A percentile compares a stretch with the other conserved stretches of the same genome.
Evolutionary conservation across 2,113 vertebrate species (phyloP).

Genomic region (Thamnophis sirtalis): DNA sequence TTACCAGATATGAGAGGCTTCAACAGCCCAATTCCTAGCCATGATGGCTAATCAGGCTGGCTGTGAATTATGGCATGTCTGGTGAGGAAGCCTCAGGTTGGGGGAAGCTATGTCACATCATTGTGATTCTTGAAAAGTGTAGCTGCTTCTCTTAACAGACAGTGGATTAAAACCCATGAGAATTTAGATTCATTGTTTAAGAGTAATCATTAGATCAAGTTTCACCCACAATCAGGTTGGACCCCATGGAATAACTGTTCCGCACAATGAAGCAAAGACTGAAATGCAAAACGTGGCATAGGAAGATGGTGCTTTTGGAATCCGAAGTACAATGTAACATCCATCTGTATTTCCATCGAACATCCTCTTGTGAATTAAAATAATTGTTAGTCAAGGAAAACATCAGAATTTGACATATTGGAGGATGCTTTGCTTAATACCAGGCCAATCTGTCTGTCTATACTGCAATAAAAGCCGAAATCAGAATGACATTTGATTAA

Average conservation of each 20-base stretch:
- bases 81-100: background rate
- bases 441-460: constrained; percentile 5
- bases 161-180: background rate
- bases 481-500: constrained; percentile 16
- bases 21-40: background rate
- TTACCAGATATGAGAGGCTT: background rate
- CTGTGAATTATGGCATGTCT: background rate
- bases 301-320: background rate
- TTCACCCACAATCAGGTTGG: background rate
- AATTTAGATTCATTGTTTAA: background rate
- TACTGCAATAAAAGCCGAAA: constrained; percentile 15
- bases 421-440: background rate
- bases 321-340: background rate
- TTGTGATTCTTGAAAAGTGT: background rate
- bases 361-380: constrained; percentile 9
- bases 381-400: background rate
- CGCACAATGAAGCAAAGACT: background rate
- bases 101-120: background rate
- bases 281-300: background rate
- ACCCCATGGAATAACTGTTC: background rate
- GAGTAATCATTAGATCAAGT: background rate
- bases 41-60: background rate
- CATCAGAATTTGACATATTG: background rate
- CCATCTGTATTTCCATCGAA: background rate
- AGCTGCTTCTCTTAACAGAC: background rate